A percentile compares a stretch with the other conserved stretches of the same genome.
These are phyloP conservation scores for Tamandua tetradactyla DNA, from an alignment of 2,797 vertebrate genomes.

Conservation along the genomic window DNA sequence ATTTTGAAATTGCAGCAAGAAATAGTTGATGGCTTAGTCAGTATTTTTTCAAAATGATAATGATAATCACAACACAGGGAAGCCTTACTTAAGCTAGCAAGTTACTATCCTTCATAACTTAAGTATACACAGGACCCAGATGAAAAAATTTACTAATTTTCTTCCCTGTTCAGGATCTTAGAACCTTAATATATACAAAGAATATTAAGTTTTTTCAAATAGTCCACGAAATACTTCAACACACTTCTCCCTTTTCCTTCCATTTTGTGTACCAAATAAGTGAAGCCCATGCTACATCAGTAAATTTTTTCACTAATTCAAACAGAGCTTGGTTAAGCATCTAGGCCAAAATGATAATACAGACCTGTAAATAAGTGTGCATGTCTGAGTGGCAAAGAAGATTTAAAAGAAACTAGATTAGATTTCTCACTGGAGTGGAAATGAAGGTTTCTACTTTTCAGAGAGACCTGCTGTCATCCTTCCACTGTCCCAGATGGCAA, in stretches of 20 bases:
- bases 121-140: not conserved
- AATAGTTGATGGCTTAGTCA: conserved; percentile 14
- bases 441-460: conserved; percentile 55
- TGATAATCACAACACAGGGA: not conserved
- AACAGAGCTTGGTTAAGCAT: conserved; percentile 3
- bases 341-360: not conserved
- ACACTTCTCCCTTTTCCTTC: not conserved
- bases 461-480: conserved; percentile 58
- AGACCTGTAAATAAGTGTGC: conserved; percentile 4
- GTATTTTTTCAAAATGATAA: conserved; percentile 41
- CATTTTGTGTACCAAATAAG: not conserved
- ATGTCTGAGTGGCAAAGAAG: not conserved
- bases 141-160: not conserved
- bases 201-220: not conserved
- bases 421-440: conserved; percentile 38
- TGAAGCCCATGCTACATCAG: not conserved
- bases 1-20: conserved; percentile 24
- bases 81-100: conserved; percentile 39
- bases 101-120: not conserved
- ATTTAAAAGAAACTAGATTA: conserved; percentile 6
- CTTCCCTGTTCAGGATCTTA: not conserved
- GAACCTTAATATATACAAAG: not conserved
- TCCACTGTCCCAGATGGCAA: conserved; percentile 50
- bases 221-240: not conserved
- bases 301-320: not conserved